Conservation (phyloP, 2,113 vertebrate species). For the Lipotes vexillifer region DNA sequence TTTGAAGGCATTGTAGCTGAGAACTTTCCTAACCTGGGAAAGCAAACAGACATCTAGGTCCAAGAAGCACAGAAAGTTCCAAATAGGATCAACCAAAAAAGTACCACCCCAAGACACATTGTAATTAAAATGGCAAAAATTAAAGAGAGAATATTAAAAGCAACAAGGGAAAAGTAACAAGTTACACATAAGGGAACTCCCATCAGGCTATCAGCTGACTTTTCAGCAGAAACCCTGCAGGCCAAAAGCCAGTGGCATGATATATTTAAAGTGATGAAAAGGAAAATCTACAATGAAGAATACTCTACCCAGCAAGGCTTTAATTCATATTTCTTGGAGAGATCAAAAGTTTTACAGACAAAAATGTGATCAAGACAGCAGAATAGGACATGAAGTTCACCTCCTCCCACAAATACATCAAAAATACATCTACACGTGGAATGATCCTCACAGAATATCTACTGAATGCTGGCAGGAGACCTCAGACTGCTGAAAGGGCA, state of each 20-base stretch:
- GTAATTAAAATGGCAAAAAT: not conserved
- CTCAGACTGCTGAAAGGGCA: not conserved
- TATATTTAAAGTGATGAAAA: not conserved
- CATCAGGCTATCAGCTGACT: not conserved
- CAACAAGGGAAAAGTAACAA: not conserved
- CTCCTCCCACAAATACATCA: not conserved
- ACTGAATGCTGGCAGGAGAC: not conserved
- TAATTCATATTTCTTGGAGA: not conserved
- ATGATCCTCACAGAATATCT: not conserved
- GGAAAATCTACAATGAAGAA: not conserved
- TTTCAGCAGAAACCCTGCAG: not conserved
- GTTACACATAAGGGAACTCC: not conserved
- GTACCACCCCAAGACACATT: not conserved
- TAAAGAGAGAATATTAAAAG: not conserved
- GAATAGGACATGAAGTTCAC: not conserved
- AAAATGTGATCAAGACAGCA: not conserved
- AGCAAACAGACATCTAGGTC: not conserved
- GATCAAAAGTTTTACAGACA: not conserved
- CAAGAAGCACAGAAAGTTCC: not conserved
- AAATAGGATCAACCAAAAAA: not conserved
- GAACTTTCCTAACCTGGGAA: not conserved
- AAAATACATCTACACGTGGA: not conserved
- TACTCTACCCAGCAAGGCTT: not conserved
- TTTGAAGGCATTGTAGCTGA: not conserved
- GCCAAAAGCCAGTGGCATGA: not conserved